phyloP scores from a whole-genome alignment of 2,888 invertebrate species.

The Phyllotreta striolata region DNA sequence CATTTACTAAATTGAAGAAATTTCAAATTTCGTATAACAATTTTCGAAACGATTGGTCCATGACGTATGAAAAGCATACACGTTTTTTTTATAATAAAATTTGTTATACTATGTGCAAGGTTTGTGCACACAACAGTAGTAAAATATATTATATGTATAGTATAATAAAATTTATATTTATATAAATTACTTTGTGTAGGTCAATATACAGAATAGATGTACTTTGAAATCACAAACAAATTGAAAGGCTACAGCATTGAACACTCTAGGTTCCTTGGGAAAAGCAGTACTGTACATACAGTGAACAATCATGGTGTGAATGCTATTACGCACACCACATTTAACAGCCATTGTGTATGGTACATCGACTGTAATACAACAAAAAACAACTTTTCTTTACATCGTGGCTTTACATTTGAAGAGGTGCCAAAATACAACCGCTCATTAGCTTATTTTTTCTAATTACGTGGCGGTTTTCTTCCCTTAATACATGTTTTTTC shows the following conservation, averaged over 20 bases:
- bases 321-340: constrained; percentile 37
- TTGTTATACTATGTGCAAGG: constrained; percentile 62
- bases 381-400: constrained; percentile 27
- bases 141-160: constrained; percentile 60
- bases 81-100: constrained; percentile 50
- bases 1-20: no score
- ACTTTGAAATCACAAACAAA: constrained; percentile 62
- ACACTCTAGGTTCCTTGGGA: constrained; percentile 63
- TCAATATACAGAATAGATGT: constrained; percentile 61
- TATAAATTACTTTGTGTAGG: constrained; percentile 59
- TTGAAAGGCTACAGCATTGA: constrained; percentile 63
- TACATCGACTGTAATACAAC: constrained; percentile 51
- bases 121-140: constrained; percentile 64
- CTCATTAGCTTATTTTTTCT: constrained; percentile 21
- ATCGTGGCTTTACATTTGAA: constrained; percentile 28
- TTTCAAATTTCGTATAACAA: background rate
- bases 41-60: constrained; percentile 15
- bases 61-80: constrained; percentile 27
- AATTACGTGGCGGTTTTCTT: background rate
- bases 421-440: constrained; percentile 20
- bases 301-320: constrained; percentile 37
- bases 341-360: constrained; percentile 60
- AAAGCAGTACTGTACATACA: constrained; percentile 59
- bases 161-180: constrained; percentile 57
- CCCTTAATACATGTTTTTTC: background rate